Evolutionary conservation across 64 coral and sea anemone species (phyloP).

Genomic region (Cladopsammia gracilis): DNA sequence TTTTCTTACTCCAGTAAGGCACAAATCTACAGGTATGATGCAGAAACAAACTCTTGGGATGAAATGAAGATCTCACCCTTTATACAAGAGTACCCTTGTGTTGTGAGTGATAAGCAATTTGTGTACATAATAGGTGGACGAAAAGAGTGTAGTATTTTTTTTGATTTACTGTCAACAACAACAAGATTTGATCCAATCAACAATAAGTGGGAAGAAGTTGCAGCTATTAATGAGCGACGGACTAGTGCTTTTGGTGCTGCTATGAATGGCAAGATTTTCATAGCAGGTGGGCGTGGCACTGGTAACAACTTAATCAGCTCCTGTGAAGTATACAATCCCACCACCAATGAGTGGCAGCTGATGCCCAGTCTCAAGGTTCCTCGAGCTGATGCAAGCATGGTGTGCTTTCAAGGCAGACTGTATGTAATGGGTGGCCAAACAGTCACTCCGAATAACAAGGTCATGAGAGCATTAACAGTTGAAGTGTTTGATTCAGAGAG

Average conservation of each 20-base stretch:
- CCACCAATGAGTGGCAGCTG: neutral
- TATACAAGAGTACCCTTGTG: neutral
- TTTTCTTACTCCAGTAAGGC: neutral
- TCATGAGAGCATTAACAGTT: neutral
- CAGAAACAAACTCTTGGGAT: neutral
- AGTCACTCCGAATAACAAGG: neutral
- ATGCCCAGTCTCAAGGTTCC: neutral
- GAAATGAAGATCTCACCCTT: neutral
- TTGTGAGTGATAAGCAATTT: neutral
- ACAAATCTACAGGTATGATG: neutral
- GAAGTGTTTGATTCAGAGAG: neutral
- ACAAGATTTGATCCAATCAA: neutral
- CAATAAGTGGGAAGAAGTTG: neutral
- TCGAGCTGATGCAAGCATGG: neutral
- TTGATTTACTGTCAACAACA: neutral
- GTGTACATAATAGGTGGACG: neutral
- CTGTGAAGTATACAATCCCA: conserved; percentile 2
- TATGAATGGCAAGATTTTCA: neutral
- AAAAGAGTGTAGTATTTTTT: too few species aligned
- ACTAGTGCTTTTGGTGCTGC: neutral
- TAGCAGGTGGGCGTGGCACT: neutral
- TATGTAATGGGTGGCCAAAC: neutral
- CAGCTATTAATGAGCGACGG: neutral
- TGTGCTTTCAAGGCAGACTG: neutral
- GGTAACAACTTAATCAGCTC: neutral